Conservation (phyloP, 1,140 invertebrate species). For the Neodiprion fabricii region DNA sequence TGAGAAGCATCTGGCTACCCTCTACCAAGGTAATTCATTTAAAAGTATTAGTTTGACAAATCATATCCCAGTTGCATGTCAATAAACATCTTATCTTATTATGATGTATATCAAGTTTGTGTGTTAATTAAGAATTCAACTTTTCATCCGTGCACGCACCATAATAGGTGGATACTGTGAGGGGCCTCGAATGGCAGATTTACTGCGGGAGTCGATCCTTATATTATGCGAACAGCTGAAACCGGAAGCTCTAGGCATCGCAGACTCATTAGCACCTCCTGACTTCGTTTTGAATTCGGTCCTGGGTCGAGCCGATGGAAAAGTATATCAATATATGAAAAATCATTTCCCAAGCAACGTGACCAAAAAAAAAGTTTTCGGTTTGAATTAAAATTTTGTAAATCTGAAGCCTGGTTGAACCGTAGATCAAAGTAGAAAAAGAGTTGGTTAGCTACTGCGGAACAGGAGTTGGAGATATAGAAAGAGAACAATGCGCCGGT, state of each 20-base stretch:
- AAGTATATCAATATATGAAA: conserved; percentile 57
- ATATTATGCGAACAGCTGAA: conserved; percentile 69
- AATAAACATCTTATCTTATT: neutral
- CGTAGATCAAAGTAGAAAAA: too few relatives aligned
- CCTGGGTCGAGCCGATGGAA: conserved; percentile 80
- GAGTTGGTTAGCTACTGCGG: too few relatives aligned
- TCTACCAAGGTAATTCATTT: conserved; percentile 70
- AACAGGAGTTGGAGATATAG: too few relatives aligned
- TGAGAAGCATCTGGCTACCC: conserved; percentile 75
- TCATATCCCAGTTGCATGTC: neutral
- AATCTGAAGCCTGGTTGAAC: too few relatives aligned
- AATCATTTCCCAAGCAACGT: neutral
- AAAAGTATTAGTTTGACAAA: neutral
- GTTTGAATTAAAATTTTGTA: too few relatives aligned
- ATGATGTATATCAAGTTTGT: neutral
- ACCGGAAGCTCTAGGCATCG: conserved; percentile 77
- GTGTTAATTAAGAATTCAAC: neutral
- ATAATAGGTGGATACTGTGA: conserved; percentile 59
- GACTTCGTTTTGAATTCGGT: conserved; percentile 87
- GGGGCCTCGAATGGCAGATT: conserved; percentile 54
- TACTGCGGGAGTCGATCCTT: conserved; percentile 67
- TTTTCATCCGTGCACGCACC: conserved; percentile 11
- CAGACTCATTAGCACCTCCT: conserved; percentile 85
- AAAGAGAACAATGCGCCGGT: too few relatives aligned
- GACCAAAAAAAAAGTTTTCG: too few relatives aligned